Evolutionary conservation across 2,888 invertebrate genomes (phyloP).

Genomic region (Muschampia plurimacula): DNA sequence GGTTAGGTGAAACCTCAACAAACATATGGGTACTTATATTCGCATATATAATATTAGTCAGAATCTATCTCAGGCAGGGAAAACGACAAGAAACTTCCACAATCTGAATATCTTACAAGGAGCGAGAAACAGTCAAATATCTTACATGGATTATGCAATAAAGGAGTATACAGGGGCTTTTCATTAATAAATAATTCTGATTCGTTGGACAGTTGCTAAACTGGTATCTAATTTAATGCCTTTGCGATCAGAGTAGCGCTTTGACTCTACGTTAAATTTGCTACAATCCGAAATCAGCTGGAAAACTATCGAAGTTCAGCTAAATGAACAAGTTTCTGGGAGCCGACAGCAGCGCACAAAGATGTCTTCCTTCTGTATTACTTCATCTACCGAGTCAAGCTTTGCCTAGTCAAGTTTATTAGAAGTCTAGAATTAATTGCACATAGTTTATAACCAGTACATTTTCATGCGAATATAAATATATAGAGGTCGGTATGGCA

Average conservation of each 20-base stretch:
- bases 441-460: background rate
- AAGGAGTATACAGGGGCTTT: slow-evolving; percentile 30
- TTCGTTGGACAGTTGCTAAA: slow-evolving; percentile 52
- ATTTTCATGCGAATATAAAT: background rate
- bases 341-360: slow-evolving; percentile 57
- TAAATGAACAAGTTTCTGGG: slow-evolving; percentile 69
- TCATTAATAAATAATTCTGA: slow-evolving; percentile 41
- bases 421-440: slow-evolving; percentile 9
- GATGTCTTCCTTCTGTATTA: slow-evolving; percentile 51
- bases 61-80: background rate
- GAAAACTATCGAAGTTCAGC: slow-evolving; percentile 69
- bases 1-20: too few relatives aligned
- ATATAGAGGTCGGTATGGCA: too few relatives aligned
- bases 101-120: background rate
- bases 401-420: background rate
- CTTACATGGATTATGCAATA: slow-evolving; percentile 22
- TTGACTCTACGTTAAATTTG: slow-evolving; percentile 72
- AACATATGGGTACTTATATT: background rate
- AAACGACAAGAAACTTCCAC: background rate
- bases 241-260: slow-evolving; percentile 66
- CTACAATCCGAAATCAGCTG: slow-evolving; percentile 76
- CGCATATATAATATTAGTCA: background rate
- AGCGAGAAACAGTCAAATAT: background rate
- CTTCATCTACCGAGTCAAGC: slow-evolving; percentile 17
- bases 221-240: slow-evolving; percentile 67